Evolutionary conservation across 2,797 vertebrate genomes (phyloP).

Genomic region (Halcyon badia): DNA sequence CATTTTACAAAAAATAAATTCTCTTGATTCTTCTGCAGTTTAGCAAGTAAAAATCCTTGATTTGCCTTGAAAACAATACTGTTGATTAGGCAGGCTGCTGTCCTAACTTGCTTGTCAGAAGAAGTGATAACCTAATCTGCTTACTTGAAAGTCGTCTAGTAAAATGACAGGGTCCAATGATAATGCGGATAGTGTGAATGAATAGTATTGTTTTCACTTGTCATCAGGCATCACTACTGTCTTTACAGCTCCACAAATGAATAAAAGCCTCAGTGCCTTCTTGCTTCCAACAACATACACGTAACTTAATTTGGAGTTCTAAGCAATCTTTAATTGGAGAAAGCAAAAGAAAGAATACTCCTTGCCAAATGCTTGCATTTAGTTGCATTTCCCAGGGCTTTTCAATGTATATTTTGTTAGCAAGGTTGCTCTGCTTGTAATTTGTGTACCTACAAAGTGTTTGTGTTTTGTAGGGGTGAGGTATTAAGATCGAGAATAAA

Average conservation of each 20-base stretch:
- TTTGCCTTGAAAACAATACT: not conserved
- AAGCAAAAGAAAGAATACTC: not conserved
- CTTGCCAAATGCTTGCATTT: not conserved
- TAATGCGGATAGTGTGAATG: not conserved
- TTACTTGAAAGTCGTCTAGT: not conserved
- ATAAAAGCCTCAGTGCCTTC: not conserved
- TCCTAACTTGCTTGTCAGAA: not conserved
- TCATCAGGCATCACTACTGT: not conserved
- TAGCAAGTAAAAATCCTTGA: not conserved
- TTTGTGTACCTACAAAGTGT: not conserved
- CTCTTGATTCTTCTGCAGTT: not conserved
- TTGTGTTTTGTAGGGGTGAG: not conserved
- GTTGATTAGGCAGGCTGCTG: not conserved
- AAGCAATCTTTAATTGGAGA: not conserved
- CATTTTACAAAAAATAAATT: not conserved
- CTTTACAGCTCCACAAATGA: not conserved
- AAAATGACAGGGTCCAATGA: not conserved
- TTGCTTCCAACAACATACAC: not conserved
- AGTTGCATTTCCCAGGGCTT: not conserved
- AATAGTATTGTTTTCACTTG: not conserved
- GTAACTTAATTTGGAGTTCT: not conserved
- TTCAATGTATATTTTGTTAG: not conserved
- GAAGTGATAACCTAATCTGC: not conserved
- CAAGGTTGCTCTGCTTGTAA: not conserved
- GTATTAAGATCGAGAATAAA: not conserved